A percentile compares a stretch with the other conserved stretches of the same genome.
phyloP scores from a whole-genome alignment of 1,140 invertebrate species.

The Brachystomella parvula region DNA sequence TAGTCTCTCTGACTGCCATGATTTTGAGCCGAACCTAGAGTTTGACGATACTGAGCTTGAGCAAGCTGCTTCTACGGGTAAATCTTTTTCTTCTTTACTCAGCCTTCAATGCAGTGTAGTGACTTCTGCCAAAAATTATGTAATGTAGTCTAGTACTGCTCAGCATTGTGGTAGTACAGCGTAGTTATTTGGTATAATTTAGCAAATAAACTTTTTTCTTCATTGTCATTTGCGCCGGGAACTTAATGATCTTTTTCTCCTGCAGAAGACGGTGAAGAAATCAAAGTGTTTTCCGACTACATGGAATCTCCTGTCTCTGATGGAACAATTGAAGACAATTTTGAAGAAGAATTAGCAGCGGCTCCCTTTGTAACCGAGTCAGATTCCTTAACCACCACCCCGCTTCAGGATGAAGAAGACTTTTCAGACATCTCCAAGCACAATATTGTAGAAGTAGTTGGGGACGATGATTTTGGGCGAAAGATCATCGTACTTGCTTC shows the following conservation, averaged over 20 bases:
- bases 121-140: neutral
- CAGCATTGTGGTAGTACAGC: too few relatives aligned
- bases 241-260: too few relatives aligned
- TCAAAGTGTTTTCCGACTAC: slow-evolving; percentile 50
- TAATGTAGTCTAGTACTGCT: slow-evolving; percentile 8
- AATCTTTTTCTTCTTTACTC: slow-evolving; percentile 20
- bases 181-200: neutral
- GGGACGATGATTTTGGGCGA: slow-evolving; percentile 80
- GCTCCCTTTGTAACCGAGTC: slow-evolving; percentile 48
- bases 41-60: slow-evolving; percentile 90
- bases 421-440: slow-evolving; percentile 69
- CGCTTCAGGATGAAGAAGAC: slow-evolving; percentile 50
- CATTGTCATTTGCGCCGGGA: neutral
- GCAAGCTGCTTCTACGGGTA: slow-evolving; percentile 49
- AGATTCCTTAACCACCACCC: slow-evolving; percentile 44
- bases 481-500: slow-evolving; percentile 93
- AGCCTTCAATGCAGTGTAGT: neutral
- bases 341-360: slow-evolving; percentile 76
- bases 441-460: slow-evolving; percentile 81
- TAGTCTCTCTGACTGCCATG: slow-evolving; percentile 81
- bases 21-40: slow-evolving; percentile 88
- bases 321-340: slow-evolving; percentile 85
- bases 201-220: neutral
- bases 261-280: slow-evolving; percentile 50
- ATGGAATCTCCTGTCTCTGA: slow-evolving; percentile 71